Percentiles rank a stretch among this genome's conserved stretches.
These are phyloP conservation scores for Eira barbara DNA, from an alignment of 2,113 vertebrate species.

Conservation along the genomic window DNA sequence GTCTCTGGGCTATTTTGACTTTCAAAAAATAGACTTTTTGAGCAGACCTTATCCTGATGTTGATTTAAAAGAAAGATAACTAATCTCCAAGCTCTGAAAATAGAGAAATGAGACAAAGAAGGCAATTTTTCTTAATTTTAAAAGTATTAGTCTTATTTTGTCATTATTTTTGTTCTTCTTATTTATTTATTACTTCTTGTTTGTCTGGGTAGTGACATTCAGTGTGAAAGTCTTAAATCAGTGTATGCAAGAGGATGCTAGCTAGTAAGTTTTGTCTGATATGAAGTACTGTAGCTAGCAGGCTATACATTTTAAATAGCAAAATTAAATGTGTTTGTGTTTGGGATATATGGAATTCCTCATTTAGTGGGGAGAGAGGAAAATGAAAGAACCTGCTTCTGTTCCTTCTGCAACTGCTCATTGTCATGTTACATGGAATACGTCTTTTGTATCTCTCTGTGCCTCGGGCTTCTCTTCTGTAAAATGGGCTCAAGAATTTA, in stretches of 20 bases:
- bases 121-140: neutral
- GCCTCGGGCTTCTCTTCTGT: slow-evolving; percentile 63
- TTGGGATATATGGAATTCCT: slow-evolving; percentile 9
- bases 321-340: slow-evolving; percentile 25
- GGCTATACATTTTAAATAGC: slow-evolving; percentile 18
- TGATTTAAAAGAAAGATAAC: neutral
- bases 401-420: slow-evolving; percentile 21
- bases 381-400: slow-evolving; percentile 20
- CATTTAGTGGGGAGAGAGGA: slow-evolving; percentile 2
- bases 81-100: slow-evolving; percentile 12
- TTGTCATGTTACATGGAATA: slow-evolving; percentile 45
- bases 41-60: neutral
- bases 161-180: neutral
- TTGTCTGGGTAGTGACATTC: neutral
- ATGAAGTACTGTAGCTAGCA: neutral
- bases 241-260: neutral
- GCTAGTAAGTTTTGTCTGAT: slow-evolving; percentile 16
- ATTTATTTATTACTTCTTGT: neutral
- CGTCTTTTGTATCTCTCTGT: slow-evolving; percentile 54
- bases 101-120: neutral
- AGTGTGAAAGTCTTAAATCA: neutral
- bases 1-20: neutral
- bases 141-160: neutral
- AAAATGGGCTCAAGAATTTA: slow-evolving; percentile 61
- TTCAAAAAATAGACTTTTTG: slow-evolving; percentile 15